These are phyloP conservation scores for Cyphomyrus discorhynchus DNA, from an alignment of 2,113 vertebrate genomes.

Conservation along the genomic window DNA sequence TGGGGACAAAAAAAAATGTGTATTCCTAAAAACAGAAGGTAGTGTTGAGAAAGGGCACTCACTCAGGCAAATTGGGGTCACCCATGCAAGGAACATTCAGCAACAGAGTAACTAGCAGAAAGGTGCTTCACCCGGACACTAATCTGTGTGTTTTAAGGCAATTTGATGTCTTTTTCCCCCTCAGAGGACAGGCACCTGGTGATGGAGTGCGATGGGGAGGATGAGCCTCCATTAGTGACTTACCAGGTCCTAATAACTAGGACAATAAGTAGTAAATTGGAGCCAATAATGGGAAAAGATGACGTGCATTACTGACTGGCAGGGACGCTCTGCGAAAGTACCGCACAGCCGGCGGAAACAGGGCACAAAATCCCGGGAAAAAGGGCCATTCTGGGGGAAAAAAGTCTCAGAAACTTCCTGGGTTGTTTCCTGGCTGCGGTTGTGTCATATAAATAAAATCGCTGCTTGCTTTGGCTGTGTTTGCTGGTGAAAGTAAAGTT, in stretches of 20 bases:
- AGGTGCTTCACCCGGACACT: slow-evolving; percentile 68
- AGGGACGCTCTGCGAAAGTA: slow-evolving; percentile 35
- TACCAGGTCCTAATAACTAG: slow-evolving; percentile 71
- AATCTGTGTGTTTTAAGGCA: slow-evolving; percentile 69
- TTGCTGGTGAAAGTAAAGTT: neutral
- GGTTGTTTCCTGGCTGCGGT: neutral
- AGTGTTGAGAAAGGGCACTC: slow-evolving; percentile 69
- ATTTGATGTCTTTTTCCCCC: slow-evolving; percentile 48
- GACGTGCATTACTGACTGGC: slow-evolving; percentile 34
- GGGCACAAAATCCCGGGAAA: neutral
- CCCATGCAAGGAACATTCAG: slow-evolving; percentile 59
- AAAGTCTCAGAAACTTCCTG: neutral
- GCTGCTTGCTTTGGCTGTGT: neutral
- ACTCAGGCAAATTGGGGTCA: slow-evolving; percentile 55
- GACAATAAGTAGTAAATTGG: slow-evolving; percentile 70
- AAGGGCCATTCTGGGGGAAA: neutral
- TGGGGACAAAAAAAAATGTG: slow-evolving; percentile 51
- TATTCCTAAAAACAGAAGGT: slow-evolving; percentile 63
- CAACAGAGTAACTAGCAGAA: slow-evolving; percentile 54
- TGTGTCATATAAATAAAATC: neutral
- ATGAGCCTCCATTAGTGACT: slow-evolving; percentile 67
- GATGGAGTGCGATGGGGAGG: slow-evolving; percentile 58
- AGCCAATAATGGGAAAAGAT: slow-evolving; percentile 64
- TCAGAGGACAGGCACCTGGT: slow-evolving; percentile 54
- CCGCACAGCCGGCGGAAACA: neutral